Percentiles rank a stretch among this genome's conserved stretches.
phyloP scores from a whole-genome alignment of 2,113 vertebrate genomes.

The Bos indicus region DNA sequence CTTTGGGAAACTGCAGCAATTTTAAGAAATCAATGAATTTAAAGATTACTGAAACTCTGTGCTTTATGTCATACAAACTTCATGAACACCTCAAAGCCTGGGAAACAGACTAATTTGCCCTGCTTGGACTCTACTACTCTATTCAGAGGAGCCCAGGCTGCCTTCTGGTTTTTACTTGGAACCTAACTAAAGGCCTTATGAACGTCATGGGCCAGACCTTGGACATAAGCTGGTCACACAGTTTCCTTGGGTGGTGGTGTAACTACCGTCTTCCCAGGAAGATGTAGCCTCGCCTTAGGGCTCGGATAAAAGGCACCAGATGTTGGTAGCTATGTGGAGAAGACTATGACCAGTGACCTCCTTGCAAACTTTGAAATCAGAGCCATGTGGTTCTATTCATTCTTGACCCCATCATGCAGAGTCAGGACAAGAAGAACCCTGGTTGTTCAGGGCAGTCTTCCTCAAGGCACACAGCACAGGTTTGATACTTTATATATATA shows the following conservation, averaged over 20 bases:
- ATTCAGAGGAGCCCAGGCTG: background rate
- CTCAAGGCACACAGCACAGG: no score
- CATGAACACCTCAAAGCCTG: background rate
- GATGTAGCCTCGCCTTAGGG: background rate
- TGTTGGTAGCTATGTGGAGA: background rate
- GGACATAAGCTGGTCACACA: background rate
- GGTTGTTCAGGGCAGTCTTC: no score
- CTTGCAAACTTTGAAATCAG: background rate
- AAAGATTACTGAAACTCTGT: background rate
- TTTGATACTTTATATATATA: background rate
- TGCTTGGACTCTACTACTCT: background rate
- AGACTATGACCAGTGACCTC: background rate
- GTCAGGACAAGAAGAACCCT: no score
- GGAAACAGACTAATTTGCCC: background rate
- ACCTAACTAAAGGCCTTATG: background rate
- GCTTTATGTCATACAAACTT: background rate
- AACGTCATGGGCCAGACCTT: no score
- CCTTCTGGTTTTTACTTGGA: background rate
- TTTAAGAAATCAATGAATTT: background rate
- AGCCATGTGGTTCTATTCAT: background rate
- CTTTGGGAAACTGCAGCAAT: background rate
- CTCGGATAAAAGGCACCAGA: background rate
- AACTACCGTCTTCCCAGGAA: background rate
- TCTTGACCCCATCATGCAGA: background rate
- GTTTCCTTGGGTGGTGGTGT: rapidly evolving